Percentiles rank a stretch among this genome's conserved stretches.
Evolutionary conservation across 2,797 vertebrate genomes (phyloP).

Genomic region (Mus minutoides): DNA sequence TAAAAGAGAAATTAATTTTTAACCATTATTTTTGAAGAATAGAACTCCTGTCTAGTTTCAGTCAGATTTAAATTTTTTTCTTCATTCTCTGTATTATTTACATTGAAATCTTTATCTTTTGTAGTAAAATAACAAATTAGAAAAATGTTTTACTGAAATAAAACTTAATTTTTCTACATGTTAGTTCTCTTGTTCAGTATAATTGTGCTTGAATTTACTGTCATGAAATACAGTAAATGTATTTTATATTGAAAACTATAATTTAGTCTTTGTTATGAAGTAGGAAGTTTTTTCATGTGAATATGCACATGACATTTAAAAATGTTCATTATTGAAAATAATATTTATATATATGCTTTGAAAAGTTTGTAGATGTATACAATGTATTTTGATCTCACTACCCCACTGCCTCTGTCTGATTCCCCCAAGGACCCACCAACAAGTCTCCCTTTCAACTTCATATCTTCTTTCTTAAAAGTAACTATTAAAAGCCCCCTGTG

Average conservation of each 20-base stretch:
- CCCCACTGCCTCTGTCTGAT: neutral
- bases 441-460: neutral
- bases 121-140: neutral
- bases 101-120: neutral
- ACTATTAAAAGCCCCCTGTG: neutral
- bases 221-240: neutral
- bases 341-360: neutral
- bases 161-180: neutral
- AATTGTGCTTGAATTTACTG: neutral
- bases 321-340: neutral
- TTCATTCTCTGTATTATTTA: neutral
- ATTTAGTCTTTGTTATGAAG: neutral
- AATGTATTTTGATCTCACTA: neutral
- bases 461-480: neutral
- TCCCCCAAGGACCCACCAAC: neutral
- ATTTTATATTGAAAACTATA: neutral
- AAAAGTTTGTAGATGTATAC: neutral
- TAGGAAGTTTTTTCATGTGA: neutral
- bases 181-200: neutral
- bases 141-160: neutral
- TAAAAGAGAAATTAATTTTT: neutral
- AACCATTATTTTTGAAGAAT: neutral
- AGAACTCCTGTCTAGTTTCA: neutral
- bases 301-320: neutral
- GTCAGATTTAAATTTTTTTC: neutral